Base-by-base conservation (phyloP, 2,113 vertebrate species). In the Sarotherodon lohbergeri region DNA sequence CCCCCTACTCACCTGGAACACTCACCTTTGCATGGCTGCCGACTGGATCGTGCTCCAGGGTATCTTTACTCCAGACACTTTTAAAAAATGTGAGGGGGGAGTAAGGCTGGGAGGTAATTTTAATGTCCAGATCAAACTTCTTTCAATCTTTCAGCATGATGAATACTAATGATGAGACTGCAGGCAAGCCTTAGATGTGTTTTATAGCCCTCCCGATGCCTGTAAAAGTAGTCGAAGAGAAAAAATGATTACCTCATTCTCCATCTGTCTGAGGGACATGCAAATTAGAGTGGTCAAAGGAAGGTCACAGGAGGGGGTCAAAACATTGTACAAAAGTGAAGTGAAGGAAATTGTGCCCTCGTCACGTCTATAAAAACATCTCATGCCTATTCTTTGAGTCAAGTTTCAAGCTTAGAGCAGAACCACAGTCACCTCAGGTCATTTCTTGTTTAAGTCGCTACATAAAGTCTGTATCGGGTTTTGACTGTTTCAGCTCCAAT, bases 151-250 rank as follows among this genome's bases (percentile, higher is more conserved):
- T 93, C 73, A 84, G 86, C 57, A 43, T 59, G 86, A 93, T 93
- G 92, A 93, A 90, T 93, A 89, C 86, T 91, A 91, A 94, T 93
- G 89, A 90, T 43, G 83, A 86, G 83, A 91, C 88, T 87, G 84
- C 85, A 86, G 66, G 84, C 88, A 22, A 85, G 76, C 82, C 54
- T 83, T 46, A 52, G 80, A 85, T 81, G 88, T 88, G 80, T 88
- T 93, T 94, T 92, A 92, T 80, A 84, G 46, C 85, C 78, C 82
- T 82, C 79, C 57, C 6, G 54, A 73, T 61, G 90, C 55, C 82
- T 87, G 82, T 89, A 89, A 90, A 88, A 92, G 83, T 57, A 87
- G 80, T 61, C 59, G 57, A 86, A 82, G 83, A 94, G 83, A 83
- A 88, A 71, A 92, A 90, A 89, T 90, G 48, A 93, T 91, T 84